Percentiles rank a stretch among this genome's conserved stretches.
Evolutionary conservation across 2,888 invertebrate species (phyloP).

Genomic region (Eilema caniola): DNA sequence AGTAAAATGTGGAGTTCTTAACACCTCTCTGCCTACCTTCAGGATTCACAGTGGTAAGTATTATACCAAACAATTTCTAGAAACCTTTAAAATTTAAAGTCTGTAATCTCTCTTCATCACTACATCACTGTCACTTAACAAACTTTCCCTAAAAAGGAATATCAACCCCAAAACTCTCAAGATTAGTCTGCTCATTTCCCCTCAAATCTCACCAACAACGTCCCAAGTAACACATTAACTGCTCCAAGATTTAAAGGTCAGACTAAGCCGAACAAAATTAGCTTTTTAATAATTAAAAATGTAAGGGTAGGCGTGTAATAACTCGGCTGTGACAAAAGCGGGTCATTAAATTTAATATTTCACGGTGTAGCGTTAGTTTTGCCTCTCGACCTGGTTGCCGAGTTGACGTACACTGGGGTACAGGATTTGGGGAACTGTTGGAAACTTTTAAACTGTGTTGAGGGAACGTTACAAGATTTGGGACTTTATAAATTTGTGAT

Average conservation of each 20-base stretch:
- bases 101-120: neutral
- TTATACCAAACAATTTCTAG: neutral
- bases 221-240: slow-evolving; percentile 22
- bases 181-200: slow-evolving; percentile 9
- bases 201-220: slow-evolving; percentile 17
- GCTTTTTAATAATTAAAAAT: slow-evolving; percentile 65
- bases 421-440: slow-evolving; percentile 8
- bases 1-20: neutral
- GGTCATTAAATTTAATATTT: slow-evolving; percentile 78
- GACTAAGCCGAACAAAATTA: slow-evolving; percentile 55
- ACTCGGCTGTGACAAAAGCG: slow-evolving; percentile 67
- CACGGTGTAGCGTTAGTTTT: slow-evolving; percentile 62
- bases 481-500: neutral
- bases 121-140: neutral
- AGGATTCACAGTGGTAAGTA: neutral
- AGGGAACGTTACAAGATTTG: neutral
- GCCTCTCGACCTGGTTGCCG: slow-evolving; percentile 62
- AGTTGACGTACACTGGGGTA: slow-evolving; percentile 18
- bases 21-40: neutral
- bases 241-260: slow-evolving; percentile 39
- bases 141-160: neutral
- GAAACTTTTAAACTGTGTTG: slow-evolving; percentile 2
- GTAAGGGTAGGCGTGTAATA: slow-evolving; percentile 53
- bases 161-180: slow-evolving; percentile 7
- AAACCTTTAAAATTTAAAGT: neutral